Percentiles rank a stretch among this genome's conserved stretches.
Evolutionary conservation across 1,140 invertebrate species (phyloP).

Genomic region (Euglossa dilemma): DNA sequence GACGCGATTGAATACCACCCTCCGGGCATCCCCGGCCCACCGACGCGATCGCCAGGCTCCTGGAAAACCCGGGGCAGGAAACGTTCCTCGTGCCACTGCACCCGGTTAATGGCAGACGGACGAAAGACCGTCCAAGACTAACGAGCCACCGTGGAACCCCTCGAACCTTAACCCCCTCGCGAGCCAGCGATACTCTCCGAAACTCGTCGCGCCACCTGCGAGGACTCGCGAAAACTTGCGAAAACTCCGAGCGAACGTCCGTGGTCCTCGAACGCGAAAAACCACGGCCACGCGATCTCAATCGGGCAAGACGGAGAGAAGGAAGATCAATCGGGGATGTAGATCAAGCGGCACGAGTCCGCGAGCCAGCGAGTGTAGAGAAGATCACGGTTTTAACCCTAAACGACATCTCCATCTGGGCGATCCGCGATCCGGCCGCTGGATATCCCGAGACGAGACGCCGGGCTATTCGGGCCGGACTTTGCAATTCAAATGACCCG

Average conservation of each 20-base stretch:
- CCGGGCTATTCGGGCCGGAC: conserved; percentile 2
- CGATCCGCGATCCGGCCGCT: conserved; percentile 33
- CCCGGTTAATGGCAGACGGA: conserved; percentile 39
- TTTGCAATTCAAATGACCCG: conserved; percentile 70
- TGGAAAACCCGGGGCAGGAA: conserved; percentile 53
- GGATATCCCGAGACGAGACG: conserved; percentile 28
- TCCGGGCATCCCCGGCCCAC: conserved; percentile 24
- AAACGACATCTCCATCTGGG: conserved; percentile 63
- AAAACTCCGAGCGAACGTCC: neutral
- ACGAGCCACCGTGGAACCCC: neutral
- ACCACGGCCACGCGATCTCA: neutral
- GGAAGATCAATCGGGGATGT: conserved; percentile 8
- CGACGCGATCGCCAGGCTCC: conserved; percentile 39
- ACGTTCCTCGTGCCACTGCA: conserved; percentile 36
- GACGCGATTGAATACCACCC: conserved; percentile 77
- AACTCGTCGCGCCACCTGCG: too few relatives aligned
- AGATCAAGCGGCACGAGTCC: conserved; percentile 12
- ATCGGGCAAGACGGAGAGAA: neutral
- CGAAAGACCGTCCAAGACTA: conserved; percentile 29
- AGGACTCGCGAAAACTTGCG: too few relatives aligned
- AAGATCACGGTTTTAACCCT: conserved; percentile 41
- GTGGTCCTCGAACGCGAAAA: neutral
- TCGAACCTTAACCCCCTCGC: too few relatives aligned
- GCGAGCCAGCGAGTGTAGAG: neutral
- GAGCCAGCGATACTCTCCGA: too few relatives aligned